Evolutionary conservation across 2,797 vertebrate species (phyloP).

Genomic region (Notolabrus celidotus): DNA sequence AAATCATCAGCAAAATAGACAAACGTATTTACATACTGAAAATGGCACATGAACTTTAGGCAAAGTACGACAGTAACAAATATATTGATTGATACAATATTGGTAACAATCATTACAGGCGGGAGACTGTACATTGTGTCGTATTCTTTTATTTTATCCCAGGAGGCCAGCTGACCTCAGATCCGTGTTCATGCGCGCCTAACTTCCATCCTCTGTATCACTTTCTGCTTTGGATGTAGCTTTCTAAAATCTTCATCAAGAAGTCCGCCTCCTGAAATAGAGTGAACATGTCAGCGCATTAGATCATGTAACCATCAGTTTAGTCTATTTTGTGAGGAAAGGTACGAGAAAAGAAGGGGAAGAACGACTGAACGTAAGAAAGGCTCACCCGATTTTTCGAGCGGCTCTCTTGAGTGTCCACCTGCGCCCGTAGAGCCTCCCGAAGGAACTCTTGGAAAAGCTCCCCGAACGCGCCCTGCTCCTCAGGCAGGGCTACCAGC

Average conservation of each 20-base stretch:
- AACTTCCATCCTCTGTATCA: constrained; percentile 55
- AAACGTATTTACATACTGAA: constrained; percentile 14
- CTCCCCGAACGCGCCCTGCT: constrained; percentile 72
- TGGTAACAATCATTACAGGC: constrained; percentile 71
- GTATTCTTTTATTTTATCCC: constrained; percentile 44
- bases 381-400: constrained; percentile 82
- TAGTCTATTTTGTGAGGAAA: not conserved
- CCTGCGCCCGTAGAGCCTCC: constrained; percentile 82
- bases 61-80: constrained; percentile 39
- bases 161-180: constrained; percentile 37
- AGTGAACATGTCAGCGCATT: constrained; percentile 1
- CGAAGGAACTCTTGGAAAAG: constrained; percentile 87
- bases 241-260: constrained; percentile 84
- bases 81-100: not conserved
- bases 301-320: not conserved
- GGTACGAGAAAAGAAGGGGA: no score
- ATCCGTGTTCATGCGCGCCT: constrained; percentile 37
- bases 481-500: constrained; percentile 60
- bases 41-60: constrained; percentile 38
- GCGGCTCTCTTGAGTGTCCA: constrained; percentile 73
- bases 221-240: constrained; percentile 81
- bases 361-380: accelerated
- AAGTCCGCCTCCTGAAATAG: constrained; percentile 81
- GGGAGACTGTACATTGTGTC: constrained; percentile 46
- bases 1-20: constrained; percentile 56